phyloP scores from a whole-genome alignment of 1,140 invertebrate species.

The Tribolium madens region DNA sequence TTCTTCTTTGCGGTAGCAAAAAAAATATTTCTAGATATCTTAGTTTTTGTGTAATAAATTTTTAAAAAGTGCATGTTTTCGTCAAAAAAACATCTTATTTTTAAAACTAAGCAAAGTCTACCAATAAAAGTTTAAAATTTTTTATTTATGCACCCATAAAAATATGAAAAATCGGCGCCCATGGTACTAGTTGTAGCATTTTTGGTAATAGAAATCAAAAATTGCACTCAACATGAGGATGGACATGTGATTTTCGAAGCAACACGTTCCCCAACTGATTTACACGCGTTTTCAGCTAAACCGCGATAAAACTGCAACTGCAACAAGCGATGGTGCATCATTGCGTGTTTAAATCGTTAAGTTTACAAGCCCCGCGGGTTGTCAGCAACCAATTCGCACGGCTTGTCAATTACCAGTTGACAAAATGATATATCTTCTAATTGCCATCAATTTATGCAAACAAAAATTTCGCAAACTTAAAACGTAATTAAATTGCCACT shows the following conservation, averaged over 20 bases:
- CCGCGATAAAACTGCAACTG: slow-evolving; percentile 45
- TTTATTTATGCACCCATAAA: no score
- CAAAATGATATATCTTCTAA: slow-evolving; percentile 42
- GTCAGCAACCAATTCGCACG: slow-evolving; percentile 36
- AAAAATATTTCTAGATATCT: no score
- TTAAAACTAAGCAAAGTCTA: no score
- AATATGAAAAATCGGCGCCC: no score
- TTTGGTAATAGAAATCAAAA: slow-evolving; percentile 3
- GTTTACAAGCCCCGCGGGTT: slow-evolving; percentile 44
- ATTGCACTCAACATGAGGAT: neutral
- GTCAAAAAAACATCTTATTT: no score
- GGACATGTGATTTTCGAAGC: neutral
- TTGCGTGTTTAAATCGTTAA: slow-evolving; percentile 43
- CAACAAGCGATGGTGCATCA: slow-evolving; percentile 46
- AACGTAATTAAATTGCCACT: no score
- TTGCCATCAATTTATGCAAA: slow-evolving; percentile 13
- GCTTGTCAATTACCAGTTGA: slow-evolving; percentile 46
- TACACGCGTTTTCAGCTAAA: slow-evolving; percentile 41
- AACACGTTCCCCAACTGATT: slow-evolving; percentile 44
- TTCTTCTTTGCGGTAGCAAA: no score
- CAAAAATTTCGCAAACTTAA: no score
- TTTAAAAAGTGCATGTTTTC: no score
- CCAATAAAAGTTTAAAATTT: no score
- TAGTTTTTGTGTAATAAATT: no score
- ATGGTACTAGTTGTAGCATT: neutral